Evolutionary conservation across 2,888 invertebrate species (phyloP), one percentile per base, ranked within the genome.

Genomic region (Dasypogon diadema): DNA sequence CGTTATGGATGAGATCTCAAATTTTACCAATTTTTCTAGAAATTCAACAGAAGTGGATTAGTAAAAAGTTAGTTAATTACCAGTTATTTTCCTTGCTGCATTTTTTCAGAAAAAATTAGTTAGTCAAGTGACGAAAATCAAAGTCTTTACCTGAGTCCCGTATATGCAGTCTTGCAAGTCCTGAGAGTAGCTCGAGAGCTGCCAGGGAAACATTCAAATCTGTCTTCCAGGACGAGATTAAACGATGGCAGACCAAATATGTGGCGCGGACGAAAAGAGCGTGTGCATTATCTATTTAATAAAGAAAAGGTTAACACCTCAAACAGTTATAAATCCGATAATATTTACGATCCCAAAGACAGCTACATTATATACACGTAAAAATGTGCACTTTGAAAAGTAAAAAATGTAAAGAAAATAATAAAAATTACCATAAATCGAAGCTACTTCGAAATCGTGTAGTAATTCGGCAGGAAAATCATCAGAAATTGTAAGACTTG

Each of bases 171-270:
- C 96, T 91, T 18, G 97, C 97, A 70, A 98, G 88, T 6, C 97
- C 97, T 4, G 95, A 93, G 0, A 98, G 88, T 73, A 98, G 89
- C 85, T 98, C 98, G 78, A 98, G 87, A 0, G 98, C 98, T 0
- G 98, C 97, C 75, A 98, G 87, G 0, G 97, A 97, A 46, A 97
- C 94, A 83, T 96, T 97, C 77, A 98, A 88, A 86, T 98, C 98
- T 0, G 94, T 93, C 87, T 97, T 98, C 98, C 98, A 98, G 0
- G 96, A 94, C 0, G 97, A 96, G 83, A 97, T 97, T 76, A 98
- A 88, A 21, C 97, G 92, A 86, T 97, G 97, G 83, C 97, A 98
- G 42, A 98, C 97, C 81, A 98, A 88, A 83, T 97, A 96, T 0
- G 97, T 96, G 5, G 97, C 95, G 77, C 96, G 91, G 0, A 97